Evolutionary conservation across 2,113 vertebrate species (phyloP).

Genomic region (Proteles cristata): DNA sequence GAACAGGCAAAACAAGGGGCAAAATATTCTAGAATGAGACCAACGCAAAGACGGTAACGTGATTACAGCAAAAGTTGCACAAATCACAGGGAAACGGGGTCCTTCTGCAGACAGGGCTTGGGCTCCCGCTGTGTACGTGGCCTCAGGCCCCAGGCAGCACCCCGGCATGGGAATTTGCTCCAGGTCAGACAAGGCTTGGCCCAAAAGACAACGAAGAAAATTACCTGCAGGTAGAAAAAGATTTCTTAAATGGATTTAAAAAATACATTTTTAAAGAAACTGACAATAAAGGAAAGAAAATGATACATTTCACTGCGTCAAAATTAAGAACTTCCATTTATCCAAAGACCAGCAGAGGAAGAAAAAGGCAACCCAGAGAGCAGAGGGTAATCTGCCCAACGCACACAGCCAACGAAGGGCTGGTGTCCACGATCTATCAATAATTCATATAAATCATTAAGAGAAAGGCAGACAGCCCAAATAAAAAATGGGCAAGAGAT

Average conservation of each 20-base stretch:
- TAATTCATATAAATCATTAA: background rate
- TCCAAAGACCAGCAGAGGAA: background rate
- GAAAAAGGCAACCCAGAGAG: background rate
- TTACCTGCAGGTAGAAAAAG: background rate
- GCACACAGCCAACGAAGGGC: background rate
- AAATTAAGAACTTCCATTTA: background rate
- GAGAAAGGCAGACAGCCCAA: background rate
- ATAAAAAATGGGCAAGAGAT: background rate
- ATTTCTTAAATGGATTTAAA: background rate
- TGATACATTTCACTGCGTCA: background rate
- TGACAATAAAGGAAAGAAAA: background rate
- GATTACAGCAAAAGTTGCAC: background rate
- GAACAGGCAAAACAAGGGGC: background rate
- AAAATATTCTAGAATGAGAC: background rate
- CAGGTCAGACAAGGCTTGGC: background rate
- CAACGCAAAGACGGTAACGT: background rate
- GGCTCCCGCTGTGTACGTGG: accelerated
- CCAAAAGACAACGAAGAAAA: background rate
- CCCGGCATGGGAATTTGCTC: background rate
- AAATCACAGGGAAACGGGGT: background rate
- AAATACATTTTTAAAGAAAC: background rate
- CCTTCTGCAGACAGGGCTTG: background rate
- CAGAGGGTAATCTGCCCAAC: background rate
- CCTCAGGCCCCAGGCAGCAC: background rate
- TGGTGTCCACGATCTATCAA: background rate